Evolutionary conservation across 2,888 invertebrate genomes (phyloP), one percentile per base, ranked within the genome.

Genomic region (Leptothorax acervorum): DNA sequence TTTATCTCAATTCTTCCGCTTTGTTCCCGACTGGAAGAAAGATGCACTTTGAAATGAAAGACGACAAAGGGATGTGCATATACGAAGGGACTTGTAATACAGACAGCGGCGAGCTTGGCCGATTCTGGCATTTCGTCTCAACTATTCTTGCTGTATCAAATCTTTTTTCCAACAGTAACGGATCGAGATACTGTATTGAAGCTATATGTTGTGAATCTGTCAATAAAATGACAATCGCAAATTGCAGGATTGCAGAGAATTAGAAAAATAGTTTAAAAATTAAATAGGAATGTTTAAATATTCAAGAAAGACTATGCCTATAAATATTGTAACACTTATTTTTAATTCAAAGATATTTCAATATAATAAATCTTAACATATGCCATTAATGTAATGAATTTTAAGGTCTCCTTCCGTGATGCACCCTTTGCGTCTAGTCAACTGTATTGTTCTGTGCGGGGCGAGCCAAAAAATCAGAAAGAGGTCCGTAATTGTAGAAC

Each of bases 1-100:
- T 83, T 73, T 84, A 88, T 88, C 86, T 88, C 86, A 88, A 90
- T 90, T 90, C 84, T 84, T 88, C 82, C 82, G 83, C 85, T 84
- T 76, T 85, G 82, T 86, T 75, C 65, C 82, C 79, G 74, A 12
- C 55, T 70, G 53, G 48, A 60, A 74, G 53, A 70, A 76, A 79
- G 85, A 84, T 71, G 42, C 57, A 45, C 57, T 83, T 63, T 76
- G 62, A 73, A 66, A 82, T 65, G 42, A 62, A 62, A 65, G 48
- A 66, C 45, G 23, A 75, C 63, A 75, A 81, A 53, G 28, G 4
- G 18, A 81, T 31, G 31, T 39, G 31, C 28, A 57, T 48, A 28
- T 75, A 63, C 35, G 55, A 31, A 62, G 70, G 23, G 28, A 82
- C 45, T 55, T 60, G 57, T 66, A 35, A 75, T 65, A 76, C 18